Percentiles rank a stretch among this genome's conserved stretches.
Evolutionary conservation across 2,113 vertebrate species (phyloP).

Genomic region (Actinemys pallida): DNA sequence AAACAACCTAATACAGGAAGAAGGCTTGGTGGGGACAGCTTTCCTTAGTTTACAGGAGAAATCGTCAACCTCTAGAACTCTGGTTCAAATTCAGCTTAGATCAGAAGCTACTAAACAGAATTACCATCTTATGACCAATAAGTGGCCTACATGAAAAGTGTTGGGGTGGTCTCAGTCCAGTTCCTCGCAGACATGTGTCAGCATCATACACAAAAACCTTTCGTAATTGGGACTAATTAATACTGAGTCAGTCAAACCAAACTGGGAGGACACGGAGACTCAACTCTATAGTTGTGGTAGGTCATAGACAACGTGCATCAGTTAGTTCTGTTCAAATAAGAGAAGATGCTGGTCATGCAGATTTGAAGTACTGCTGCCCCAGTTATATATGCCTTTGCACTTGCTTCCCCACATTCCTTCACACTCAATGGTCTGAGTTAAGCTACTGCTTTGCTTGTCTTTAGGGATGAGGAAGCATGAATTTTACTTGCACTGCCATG

Average conservation of each 20-base stretch:
- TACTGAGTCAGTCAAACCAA: not conserved
- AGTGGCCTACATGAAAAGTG: not conserved
- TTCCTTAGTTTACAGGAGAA: not conserved
- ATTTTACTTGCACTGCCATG: too few relatives aligned
- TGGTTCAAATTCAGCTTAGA: not conserved
- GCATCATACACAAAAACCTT: not conserved
- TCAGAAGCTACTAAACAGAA: not conserved
- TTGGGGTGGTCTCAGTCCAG: not conserved
- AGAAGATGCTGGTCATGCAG: not conserved
- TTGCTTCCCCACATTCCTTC: not conserved
- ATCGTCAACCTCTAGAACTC: not conserved
- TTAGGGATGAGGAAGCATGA: not conserved
- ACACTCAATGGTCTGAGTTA: not conserved
- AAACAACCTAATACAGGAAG: not conserved
- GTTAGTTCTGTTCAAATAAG: not conserved
- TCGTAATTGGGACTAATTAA: not conserved
- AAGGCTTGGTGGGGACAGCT: not conserved
- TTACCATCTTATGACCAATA: not conserved
- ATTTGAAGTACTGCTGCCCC: not conserved
- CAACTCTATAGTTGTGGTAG: not conserved
- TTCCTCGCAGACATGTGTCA: not conserved
- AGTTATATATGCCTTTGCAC: not conserved
- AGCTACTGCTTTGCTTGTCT: not conserved
- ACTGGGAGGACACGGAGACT: not conserved
- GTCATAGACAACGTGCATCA: not conserved